phyloP scores from a whole-genome alignment of 1,140 invertebrate genomes.

The Cherax quadricarinatus region DNA sequence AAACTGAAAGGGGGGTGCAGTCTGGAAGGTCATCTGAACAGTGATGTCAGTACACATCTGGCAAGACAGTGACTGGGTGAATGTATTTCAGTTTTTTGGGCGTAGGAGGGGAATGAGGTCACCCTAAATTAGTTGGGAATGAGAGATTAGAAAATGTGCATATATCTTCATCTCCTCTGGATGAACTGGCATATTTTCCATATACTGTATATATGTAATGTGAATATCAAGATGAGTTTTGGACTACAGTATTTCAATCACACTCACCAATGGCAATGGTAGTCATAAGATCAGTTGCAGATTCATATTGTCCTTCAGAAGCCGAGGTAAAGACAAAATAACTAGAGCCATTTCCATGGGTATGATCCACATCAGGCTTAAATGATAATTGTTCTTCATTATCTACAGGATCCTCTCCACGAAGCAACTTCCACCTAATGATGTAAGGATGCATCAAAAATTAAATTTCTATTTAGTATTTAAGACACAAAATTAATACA shows the following conservation, averaged over 20 bases:
- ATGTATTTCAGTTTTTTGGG: too few species aligned
- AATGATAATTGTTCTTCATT: conserved; percentile 29
- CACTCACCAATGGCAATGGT: conserved; percentile 40
- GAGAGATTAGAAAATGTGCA: too few species aligned
- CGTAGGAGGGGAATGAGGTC: too few species aligned
- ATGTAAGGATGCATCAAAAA: background rate
- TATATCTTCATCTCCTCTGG: too few species aligned
- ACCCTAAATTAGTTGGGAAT: too few species aligned
- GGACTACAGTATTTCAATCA: background rate
- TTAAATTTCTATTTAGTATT: background rate
- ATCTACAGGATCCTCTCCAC: background rate
- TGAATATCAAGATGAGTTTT: too few species aligned
- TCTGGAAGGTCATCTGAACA: too few species aligned
- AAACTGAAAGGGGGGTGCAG: too few species aligned
- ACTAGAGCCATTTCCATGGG: conserved; percentile 4
- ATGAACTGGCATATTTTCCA: too few species aligned
- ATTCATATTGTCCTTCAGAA: conserved; percentile 28
- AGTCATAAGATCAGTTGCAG: conserved; percentile 44
- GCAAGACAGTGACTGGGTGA: too few species aligned
- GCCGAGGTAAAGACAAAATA: conserved; percentile 42
- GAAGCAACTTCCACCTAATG: conserved; percentile 40
- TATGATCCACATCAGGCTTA: conserved; percentile 35
- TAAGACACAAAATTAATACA: background rate
- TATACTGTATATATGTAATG: too few species aligned
- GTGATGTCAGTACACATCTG: too few species aligned